Evolutionary conservation across 2,797 vertebrate species (phyloP).

Genomic region (Poeciliopsis turneri): DNA sequence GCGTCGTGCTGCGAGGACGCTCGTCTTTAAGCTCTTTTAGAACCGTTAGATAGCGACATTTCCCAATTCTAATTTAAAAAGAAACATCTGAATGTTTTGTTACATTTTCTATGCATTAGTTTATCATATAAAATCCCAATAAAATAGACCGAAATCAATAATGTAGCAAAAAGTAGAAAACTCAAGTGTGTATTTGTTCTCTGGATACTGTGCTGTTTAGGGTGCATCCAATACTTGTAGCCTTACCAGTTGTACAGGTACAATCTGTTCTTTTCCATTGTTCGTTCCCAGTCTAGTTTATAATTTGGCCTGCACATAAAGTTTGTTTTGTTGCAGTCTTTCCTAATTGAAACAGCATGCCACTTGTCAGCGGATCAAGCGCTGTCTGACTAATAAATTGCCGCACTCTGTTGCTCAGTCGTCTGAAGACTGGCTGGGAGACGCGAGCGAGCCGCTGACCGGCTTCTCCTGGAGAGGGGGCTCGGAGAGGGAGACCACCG

Average conservation of each 20-base stretch:
- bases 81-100: no score
- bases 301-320: not conserved
- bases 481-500: slow-evolving; percentile 96
- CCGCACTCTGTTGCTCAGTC: slow-evolving; percentile 74
- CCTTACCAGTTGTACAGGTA: not conserved
- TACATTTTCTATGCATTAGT: no score
- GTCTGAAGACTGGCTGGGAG: slow-evolving; percentile 90
- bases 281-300: not conserved
- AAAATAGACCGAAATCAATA: not conserved
- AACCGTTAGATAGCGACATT: no score
- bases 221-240: not conserved
- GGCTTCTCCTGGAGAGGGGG: slow-evolving; percentile 98
- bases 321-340: not conserved
- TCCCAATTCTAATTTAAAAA: no score
- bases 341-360: not conserved
- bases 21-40: not conserved
- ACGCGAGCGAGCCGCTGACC: slow-evolving; percentile 91
- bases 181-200: not conserved
- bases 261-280: not conserved
- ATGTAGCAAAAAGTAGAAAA: not conserved
- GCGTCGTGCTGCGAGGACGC: not conserved
- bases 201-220: not conserved
- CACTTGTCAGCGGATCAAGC: not conserved
- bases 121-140: not conserved
- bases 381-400: not conserved